Evolutionary conservation across 2,797 vertebrate genomes (phyloP), one percentile per base, ranked within the genome.

Genomic region (Australoheros facetus): DNA sequence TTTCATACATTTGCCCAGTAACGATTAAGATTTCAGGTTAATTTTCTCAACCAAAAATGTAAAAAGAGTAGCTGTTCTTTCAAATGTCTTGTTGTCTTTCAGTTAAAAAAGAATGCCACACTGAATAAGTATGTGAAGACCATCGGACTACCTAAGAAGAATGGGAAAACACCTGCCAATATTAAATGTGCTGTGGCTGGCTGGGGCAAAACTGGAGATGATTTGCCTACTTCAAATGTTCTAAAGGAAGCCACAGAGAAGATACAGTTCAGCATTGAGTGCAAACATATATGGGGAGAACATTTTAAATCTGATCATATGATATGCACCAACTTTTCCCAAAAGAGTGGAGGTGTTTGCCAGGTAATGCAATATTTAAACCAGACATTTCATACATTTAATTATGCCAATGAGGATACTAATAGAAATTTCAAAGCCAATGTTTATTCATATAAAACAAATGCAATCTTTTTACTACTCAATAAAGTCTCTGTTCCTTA

Each of bases 261-360:
- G 51, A 72, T 70, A 1, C 79, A 90, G 30, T 74, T 57, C 51
- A 42, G 0, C 19, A 0, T 0, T 2, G 42, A 88, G 45, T 95
- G 95, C 79, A 53, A 82, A 76, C 0, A 1, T 0, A 72, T 1
- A 2, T 95, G 93, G 93, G 0, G 28, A 37, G 0, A 81, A 0
- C 0, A 56, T 69, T 95, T 93, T 34, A 4, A 2, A 0, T 0
- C 2, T 4, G 0, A 72, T 0, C 73, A 57, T 1, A 95, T 95
- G 94, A 71, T 94, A 2, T 95, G 95, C 85, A 93, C 92, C 59
- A 89, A 21, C 17, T 77, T 91, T 30, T 3, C 62, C 51, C 88
- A 62, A 73, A 78, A 39, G 16, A 81, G n/a, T 0, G 91, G 85
- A 55, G 92, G 91, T 1, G 1, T 95, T 70, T 95, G 93, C 55